Evolutionary conservation across 23 tunicate genomes (phyloP).

Genomic region (Oikopleura albicans): DNA sequence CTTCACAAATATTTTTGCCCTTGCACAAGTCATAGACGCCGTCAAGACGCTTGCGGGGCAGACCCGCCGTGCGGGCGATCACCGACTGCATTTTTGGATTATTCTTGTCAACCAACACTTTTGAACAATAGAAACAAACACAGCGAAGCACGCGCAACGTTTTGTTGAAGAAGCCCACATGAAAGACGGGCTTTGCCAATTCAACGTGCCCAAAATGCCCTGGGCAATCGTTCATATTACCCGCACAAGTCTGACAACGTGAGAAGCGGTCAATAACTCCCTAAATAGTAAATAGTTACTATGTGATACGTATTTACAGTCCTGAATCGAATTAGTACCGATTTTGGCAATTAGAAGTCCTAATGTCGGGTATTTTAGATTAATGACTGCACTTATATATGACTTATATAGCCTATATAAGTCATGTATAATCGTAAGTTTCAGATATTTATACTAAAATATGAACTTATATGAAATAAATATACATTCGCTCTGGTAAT

Average conservation of each 20-base stretch:
- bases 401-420: neutral
- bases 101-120: constrained; percentile 62
- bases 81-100: constrained; percentile 70
- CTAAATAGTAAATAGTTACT: neutral
- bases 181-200: constrained; percentile 90
- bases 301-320: no score
- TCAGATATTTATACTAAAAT: no score
- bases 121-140: constrained; percentile 89
- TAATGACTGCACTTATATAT: neutral
- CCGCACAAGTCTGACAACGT: constrained; percentile 99
- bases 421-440: neutral
- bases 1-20: constrained; percentile 95
- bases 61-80: constrained; percentile 46
- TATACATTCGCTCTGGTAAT: no score
- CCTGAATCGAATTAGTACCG: no score
- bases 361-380: neutral
- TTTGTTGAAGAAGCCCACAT: constrained; percentile 75
- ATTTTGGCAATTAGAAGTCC: neutral
- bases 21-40: constrained; percentile 92
- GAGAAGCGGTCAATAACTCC: neutral
- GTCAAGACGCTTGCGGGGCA: constrained; percentile 57
- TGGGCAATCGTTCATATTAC: constrained; percentile 96
- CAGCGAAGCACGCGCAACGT: constrained; percentile 67
- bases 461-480: no score
- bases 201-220: constrained; percentile 98